Evolutionary conservation across 2,113 vertebrate genomes (phyloP).

Genomic region (Megaceryle torquata): DNA sequence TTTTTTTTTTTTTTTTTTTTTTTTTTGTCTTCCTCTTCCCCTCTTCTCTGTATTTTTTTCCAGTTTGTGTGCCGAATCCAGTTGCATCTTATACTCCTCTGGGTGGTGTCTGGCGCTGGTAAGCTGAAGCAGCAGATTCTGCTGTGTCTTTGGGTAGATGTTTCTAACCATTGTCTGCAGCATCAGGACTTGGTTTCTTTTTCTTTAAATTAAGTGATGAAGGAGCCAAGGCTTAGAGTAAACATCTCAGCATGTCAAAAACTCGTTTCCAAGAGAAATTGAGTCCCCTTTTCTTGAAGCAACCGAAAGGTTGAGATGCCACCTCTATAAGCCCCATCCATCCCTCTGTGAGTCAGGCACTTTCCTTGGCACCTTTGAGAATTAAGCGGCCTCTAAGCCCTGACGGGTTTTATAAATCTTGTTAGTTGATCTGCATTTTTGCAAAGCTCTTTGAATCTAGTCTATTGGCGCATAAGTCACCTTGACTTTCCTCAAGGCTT

Average conservation of each 20-base stretch:
- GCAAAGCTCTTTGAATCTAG: slow-evolving; percentile 58
- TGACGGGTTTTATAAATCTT: slow-evolving; percentile 64
- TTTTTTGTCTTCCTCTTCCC: neutral
- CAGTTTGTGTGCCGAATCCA: neutral
- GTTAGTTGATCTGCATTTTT: slow-evolving; percentile 70
- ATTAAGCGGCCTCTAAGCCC: slow-evolving; percentile 51
- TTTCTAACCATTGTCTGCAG: slow-evolving; percentile 30
- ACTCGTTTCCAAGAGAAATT: slow-evolving; percentile 2
- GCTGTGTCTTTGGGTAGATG: neutral
- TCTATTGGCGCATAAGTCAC: slow-evolving; percentile 41
- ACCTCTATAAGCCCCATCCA: neutral
- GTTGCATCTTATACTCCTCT: slow-evolving; percentile 11
- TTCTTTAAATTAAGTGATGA: slow-evolving; percentile 12
- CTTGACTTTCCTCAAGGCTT: slow-evolving; percentile 47
- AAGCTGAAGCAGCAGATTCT: slow-evolving; percentile 55
- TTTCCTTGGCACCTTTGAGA: slow-evolving; percentile 51
- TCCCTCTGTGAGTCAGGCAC: neutral
- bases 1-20: neutral
- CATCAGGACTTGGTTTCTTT: slow-evolving; percentile 17
- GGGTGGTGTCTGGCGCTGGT: slow-evolving; percentile 36
- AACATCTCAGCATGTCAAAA: neutral
- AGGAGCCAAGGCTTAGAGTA: neutral
- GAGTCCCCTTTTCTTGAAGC: neutral
- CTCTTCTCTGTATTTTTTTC: neutral
- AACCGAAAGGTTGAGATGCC: neutral